Evolutionary conservation across 2,888 invertebrate genomes (phyloP).

Genomic region (Rambutsinella grinnellia): DNA sequence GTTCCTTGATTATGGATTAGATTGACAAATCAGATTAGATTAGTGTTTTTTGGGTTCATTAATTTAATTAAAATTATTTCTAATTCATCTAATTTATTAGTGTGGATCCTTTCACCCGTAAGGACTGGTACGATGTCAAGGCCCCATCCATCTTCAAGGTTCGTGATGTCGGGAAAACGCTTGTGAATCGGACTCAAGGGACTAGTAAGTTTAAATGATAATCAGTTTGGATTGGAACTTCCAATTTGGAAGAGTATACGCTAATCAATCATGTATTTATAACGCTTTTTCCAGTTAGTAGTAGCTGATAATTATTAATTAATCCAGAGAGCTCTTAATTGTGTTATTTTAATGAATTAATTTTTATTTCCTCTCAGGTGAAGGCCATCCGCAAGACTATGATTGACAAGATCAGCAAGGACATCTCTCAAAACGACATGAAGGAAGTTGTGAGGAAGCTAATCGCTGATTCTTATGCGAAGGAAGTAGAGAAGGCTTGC

Average conservation of each 20-base stretch:
- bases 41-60: no score
- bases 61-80: background rate
- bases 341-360: background rate
- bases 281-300: no score
- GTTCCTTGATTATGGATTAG: no score
- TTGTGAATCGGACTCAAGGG: slow-evolving; percentile 98
- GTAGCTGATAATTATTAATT: no score
- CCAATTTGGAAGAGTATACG: no score
- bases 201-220: slow-evolving; percentile 74
- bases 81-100: slow-evolving; percentile 70
- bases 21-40: no score
- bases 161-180: slow-evolving; percentile 96
- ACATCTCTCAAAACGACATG: slow-evolving; percentile 90
- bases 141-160: slow-evolving; percentile 98
- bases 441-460: slow-evolving; percentile 97
- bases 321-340: no score
- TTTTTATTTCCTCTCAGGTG: no score
- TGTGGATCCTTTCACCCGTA: slow-evolving; percentile 98
- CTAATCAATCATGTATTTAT: no score
- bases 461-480: slow-evolving; percentile 98
- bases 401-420: slow-evolving; percentile 95
- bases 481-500: slow-evolving; percentile 98
- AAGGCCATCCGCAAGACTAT: slow-evolving; percentile 96
- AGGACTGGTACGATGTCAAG: slow-evolving; percentile 99
- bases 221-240: no score